Base-by-base conservation (phyloP, 2,888 invertebrate genomes). In the Allacma fusca region DNA sequence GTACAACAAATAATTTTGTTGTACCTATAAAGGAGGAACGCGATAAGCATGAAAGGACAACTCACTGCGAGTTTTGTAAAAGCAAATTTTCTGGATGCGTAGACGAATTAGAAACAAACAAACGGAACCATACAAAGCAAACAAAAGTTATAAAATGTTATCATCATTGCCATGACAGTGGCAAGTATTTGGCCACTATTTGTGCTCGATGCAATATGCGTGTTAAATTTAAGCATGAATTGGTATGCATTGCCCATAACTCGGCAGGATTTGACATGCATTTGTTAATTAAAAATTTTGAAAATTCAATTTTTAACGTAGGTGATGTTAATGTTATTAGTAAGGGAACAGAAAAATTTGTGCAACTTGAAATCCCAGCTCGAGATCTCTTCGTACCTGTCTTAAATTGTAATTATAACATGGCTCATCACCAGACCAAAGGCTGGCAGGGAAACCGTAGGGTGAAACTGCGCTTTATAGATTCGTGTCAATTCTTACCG, bases 311-410 rank as follows among this genome's bases (percentile, higher is more conserved):
- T 24, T 62, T 62, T n/a, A 16, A 62, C 23, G 26, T 26, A 5
- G 23, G 2, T 4, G 62, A 62, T 24, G 26, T 62, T 9, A 24
- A 12, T 12, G 23, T 23, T 4, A 62, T 62, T 24, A 26, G 13
- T 13, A 62, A 62, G 16, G 62, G 62, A 1, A 13, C 62, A 23
- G 62, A 62, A 62, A 62, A 62, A 62, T 24, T 21, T 62, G n/a
- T 62, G 4, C 62, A 62, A 26, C 21, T 62, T 1, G 62, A 62
- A 23, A 62, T 62, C 16, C 21, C 62, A 24, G 23, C 62, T 9
- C 2, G 4, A 62, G 23, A 26, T 62, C 2, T 62, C 1, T 24
- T 24, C n/a, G 24, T 26, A 1, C 62, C 62, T 9, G 1, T 16
- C 4, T 16, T 57, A 19, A 57, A 57, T 9, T 9, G 9, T 26